Percentiles rank a stretch among this genome's conserved stretches.
Conservation (phyloP, 2,888 invertebrate species). For the Micropterix aruncella region DNA sequence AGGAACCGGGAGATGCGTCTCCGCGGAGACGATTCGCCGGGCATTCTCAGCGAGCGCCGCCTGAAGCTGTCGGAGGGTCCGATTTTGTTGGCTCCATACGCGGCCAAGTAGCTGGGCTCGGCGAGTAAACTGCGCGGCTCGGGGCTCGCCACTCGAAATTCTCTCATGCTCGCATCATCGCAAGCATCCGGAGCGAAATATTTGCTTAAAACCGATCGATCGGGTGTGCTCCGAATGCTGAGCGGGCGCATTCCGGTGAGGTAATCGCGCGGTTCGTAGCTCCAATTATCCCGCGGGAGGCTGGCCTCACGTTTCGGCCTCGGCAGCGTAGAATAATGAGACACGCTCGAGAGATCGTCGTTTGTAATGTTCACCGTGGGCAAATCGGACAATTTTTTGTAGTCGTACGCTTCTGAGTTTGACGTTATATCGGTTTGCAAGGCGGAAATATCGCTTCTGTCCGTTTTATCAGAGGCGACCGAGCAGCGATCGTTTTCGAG, state of each 20-base stretch:
- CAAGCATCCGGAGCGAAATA: constrained; percentile 32
- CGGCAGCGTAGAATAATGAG: constrained; percentile 24
- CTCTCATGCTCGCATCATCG: constrained; percentile 23
- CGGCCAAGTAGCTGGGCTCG: constrained; percentile 30
- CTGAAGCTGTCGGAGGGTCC: constrained; percentile 15
- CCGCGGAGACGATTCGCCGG: constrained; percentile 27
- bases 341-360: constrained; percentile 12
- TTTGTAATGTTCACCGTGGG: not conserved
- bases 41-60: constrained; percentile 22
- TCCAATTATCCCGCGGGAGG: constrained; percentile 5
- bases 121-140: constrained; percentile 17
- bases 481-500: constrained; percentile 9
- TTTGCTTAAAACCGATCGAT: constrained; percentile 41
- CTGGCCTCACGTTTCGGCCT: constrained; percentile 21
- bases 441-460: constrained; percentile 1
- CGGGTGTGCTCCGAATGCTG: constrained; percentile 24
- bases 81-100: constrained; percentile 18
- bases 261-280: constrained; percentile 7
- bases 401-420: not conserved
- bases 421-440: constrained; percentile 4
- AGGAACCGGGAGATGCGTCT: constrained; percentile 60
- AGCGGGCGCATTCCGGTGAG: constrained; percentile 8
- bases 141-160: constrained; percentile 7
- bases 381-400: constrained; percentile 3
- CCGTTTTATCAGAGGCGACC: constrained; percentile 8